Percentiles rank a stretch among this genome's conserved stretches.
phyloP scores from a whole-genome alignment of 2,888 invertebrate genomes.

The Ophioninae sp. region DNA sequence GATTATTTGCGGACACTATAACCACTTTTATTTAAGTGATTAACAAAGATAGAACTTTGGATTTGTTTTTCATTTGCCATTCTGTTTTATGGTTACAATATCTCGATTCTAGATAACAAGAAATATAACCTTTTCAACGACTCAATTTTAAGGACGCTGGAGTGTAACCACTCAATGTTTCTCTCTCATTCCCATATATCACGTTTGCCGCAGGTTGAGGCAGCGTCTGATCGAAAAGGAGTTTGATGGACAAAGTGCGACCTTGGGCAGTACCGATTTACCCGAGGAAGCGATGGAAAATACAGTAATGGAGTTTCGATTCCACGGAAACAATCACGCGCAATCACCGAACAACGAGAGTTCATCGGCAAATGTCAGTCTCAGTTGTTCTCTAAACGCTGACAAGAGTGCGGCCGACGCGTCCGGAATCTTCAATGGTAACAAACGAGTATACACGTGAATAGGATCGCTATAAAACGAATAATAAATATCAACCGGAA shows the following conservation, averaged over 20 bases:
- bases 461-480: background rate
- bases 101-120: too few species aligned
- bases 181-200: constrained; percentile 54
- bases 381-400: constrained; percentile 63
- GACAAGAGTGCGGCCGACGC: constrained; percentile 68
- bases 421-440: constrained; percentile 67
- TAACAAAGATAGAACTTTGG: too few species aligned
- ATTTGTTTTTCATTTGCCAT: too few species aligned
- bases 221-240: constrained; percentile 65
- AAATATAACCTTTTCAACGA: too few species aligned
- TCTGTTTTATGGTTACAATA: too few species aligned
- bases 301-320: constrained; percentile 76
- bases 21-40: too few species aligned
- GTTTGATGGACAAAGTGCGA: constrained; percentile 68
- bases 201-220: constrained; percentile 66
- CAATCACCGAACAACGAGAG: constrained; percentile 34
- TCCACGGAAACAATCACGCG: constrained; percentile 63
- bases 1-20: too few species aligned
- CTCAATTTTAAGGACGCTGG: background rate
- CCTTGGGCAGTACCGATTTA: constrained; percentile 66
- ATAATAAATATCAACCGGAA: background rate
- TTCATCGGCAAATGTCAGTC: constrained; percentile 34
- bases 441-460: background rate
- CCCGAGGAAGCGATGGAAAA: constrained; percentile 74
- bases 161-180: background rate